Percentiles rank a stretch among this genome's conserved stretches.
These are phyloP conservation scores for Bombus turneri DNA, from an alignment of 1,140 invertebrate species.

Conservation along the genomic window DNA sequence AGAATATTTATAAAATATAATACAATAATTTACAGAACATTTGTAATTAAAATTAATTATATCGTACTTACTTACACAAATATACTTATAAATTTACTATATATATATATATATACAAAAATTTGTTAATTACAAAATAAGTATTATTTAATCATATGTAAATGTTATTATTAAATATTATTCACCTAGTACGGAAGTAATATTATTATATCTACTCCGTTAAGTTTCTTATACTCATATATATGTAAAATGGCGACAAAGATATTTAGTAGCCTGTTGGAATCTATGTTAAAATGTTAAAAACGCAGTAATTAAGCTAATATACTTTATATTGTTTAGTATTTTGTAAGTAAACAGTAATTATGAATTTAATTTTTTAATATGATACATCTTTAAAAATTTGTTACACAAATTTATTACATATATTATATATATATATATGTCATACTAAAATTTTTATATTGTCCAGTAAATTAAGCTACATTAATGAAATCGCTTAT, in stretches of 20 bases:
- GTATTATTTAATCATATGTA: slow-evolving; percentile 1
- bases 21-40: slow-evolving; percentile 23
- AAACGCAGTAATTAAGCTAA: neutral
- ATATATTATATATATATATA: neutral
- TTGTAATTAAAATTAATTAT: slow-evolving; percentile 31
- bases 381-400: neutral
- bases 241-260: neutral
- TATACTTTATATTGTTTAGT: neutral
- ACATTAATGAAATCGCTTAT: neutral
- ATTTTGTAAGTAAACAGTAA: neutral
- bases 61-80: slow-evolving; percentile 19
- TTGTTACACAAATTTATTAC: neutral
- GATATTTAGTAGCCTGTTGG: neutral
- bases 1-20: neutral
- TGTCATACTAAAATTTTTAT: neutral
- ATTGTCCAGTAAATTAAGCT: neutral
- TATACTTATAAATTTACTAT: neutral
- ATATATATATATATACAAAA: slow-evolving; percentile 35
- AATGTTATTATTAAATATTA: slow-evolving; percentile 11
- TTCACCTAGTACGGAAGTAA: neutral
- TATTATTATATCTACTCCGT: neutral
- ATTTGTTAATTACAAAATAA: slow-evolving; percentile 13
- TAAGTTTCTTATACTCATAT: neutral
- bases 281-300: neutral
- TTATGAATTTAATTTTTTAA: neutral